A percentile compares a stretch with the other conserved stretches of the same genome.
Conservation (phyloP, 2,113 vertebrate genomes). For the Mustelus asterias region DNA sequence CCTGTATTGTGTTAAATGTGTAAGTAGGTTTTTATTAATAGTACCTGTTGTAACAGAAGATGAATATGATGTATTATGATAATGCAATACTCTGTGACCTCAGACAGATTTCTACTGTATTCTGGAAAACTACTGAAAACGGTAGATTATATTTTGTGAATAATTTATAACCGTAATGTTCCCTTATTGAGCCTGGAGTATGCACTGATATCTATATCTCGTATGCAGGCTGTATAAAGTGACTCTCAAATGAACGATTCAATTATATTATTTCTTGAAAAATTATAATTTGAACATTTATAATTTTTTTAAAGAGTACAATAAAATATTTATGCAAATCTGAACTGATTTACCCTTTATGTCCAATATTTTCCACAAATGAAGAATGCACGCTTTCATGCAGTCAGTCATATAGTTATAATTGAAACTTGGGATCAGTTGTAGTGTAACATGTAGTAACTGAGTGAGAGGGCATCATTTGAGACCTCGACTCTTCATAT, state of each 20-base stretch:
- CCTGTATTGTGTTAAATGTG: not conserved
- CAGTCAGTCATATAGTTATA: not conserved
- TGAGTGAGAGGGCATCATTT: not conserved
- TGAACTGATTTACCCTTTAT: not conserved
- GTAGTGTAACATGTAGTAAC: not conserved
- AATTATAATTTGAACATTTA: not conserved
- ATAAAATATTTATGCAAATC: slow-evolving; percentile 16
- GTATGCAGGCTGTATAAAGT: not conserved
- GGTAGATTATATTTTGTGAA: not conserved
- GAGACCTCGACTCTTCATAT: not conserved
- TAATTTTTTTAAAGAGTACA: not conserved
- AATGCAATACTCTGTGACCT: not conserved
- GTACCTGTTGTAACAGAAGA: not conserved
- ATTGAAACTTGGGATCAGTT: not conserved
- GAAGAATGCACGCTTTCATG: not conserved
- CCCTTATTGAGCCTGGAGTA: not conserved
- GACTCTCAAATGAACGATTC: not conserved
- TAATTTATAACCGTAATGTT: not conserved
- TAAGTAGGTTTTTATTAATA: not conserved
- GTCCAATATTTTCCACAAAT: not conserved
- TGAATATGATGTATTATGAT: not conserved
- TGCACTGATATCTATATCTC: not conserved
- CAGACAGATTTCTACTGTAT: not conserved
- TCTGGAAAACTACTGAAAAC: not conserved
- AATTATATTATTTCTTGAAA: not conserved